Evolutionary conservation across 2,888 invertebrate genomes (phyloP), one percentile per base, ranked within the genome.

Genomic region (Drosophila algonquin): DNA sequence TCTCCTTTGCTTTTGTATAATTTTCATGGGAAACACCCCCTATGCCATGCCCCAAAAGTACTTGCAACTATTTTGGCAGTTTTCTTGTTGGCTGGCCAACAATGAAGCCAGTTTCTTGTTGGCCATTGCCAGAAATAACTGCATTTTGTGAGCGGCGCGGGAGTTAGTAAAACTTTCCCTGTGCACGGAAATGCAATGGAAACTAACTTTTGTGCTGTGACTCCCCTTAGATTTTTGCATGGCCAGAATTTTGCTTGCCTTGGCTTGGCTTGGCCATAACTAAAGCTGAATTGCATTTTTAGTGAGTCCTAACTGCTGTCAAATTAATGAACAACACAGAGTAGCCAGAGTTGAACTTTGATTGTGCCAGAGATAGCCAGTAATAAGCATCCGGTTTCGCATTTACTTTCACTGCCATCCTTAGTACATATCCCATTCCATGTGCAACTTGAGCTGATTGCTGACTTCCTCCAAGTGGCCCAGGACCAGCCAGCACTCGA

Each of bases 51-150:
- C 16, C 73, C 51, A 50, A 50, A 59, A 71, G 72, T 59, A 35
- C 60, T 58, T 71, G 71, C 72, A 86, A 81, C 89, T 81, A 81
- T 81, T 81, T 81, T 81, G 89, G 89, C 81, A 81, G 86, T 85
- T 89, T 67, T 80, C 77, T 86, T 64, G 71, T 60, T 87, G 67
- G 53, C 74, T 85, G 74, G 76, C 88, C 82, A 87, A 89, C 87
- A 89, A 87, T 87, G 87, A 82, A 82, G 85, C 81, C 82, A 81
- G 85, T 84, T 89, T 71, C 85, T 84, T 79, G 88, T 85, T 76
- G 76, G 74, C 73, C 88, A 79, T 73, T 76, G 87, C 88, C 89
- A 87, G 87, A 61, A 65, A 54, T 75, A 63, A 69, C 70, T 64
- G 52, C 32, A 62, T 80, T 80, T 77, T 56, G 65, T 74, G 81